Base-by-base conservation (phyloP, 64 coral and sea anemone species). In the Stichodactyla mertensii region DNA sequence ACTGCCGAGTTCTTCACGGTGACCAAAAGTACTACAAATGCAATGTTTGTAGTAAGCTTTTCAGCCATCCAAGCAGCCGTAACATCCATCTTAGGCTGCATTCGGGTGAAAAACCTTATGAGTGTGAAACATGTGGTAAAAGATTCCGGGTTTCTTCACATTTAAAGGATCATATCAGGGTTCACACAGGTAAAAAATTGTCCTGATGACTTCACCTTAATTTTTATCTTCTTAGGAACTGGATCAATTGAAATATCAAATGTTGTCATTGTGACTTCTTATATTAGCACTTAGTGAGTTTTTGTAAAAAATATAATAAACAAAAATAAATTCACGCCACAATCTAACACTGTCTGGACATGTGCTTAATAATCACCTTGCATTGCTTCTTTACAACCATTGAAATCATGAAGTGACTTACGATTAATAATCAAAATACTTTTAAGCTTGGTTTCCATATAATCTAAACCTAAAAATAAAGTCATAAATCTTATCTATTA, bases 1-100 rank as follows among this genome's bases (percentile, higher is more conserved):
- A 96, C n/a, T 96, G 94, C 71, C 85, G 87, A 9, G 77, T 86
- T 52, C 86, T 96, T 16, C 94, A 96, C 70, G 94, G 94, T 54
- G 95, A 98, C 59, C 93, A 99, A 71, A 95, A 92, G 78, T 92
- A 92, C 60, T 99, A 99, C 55, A 92, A 99, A 55, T 99, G 97
- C 64, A 87, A 94, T 82, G 93, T 99, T 28, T 99, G 97, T 14
- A 84, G 86, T n/a, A 99, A 99, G 64, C 64, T 89, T 59, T 99
- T 99, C 59, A 95, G 89, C 27, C 92, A 99, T 57, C 97, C 93
- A 8, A 99, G 93, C 82, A 99, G 92, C 86, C 71, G 97, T 14
- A 94, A 99, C 58, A 94, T 99, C 64, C 97, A 99, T 52, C 88
- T 99, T 0, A 79, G 97, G 23, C 52, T 99, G 6, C 97, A 99